A percentile compares a stretch with the other conserved stretches of the same genome.
phyloP scores from a whole-genome alignment of 2,797 vertebrate species.

The Echiichthys vipera region DNA sequence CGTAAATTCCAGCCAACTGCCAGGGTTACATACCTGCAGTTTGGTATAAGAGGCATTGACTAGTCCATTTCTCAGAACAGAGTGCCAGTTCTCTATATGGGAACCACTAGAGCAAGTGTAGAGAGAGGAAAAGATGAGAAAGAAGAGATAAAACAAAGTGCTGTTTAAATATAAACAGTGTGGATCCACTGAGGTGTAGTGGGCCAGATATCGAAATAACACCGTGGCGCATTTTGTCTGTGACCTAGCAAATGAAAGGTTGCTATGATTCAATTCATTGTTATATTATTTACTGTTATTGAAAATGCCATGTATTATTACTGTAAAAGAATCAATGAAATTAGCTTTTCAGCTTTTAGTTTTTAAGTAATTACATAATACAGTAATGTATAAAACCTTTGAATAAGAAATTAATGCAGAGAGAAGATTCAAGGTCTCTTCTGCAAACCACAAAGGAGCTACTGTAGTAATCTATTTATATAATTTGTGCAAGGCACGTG shows the following conservation, averaged over 20 bases:
- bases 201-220: slow-evolving; percentile 6
- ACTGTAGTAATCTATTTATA: slow-evolving; percentile 40
- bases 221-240: background rate
- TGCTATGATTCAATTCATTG: background rate
- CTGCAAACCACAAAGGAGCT: slow-evolving; percentile 8
- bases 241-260: background rate
- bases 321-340: background rate
- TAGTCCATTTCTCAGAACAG: slow-evolving; percentile 98
- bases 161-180: slow-evolving; percentile 30
- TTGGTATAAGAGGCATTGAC: slow-evolving; percentile 99
- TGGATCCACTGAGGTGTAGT: slow-evolving; percentile 15
- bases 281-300: background rate
- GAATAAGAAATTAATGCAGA: background rate
- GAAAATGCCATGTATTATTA: background rate
- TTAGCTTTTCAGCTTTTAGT: background rate
- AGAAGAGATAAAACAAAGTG: slow-evolving; percentile 61
- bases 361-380: background rate
- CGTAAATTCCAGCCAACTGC: slow-evolving; percentile 69
- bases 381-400: slow-evolving; percentile 1
- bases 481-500: slow-evolving; percentile 1
- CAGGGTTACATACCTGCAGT: slow-evolving; percentile 91
- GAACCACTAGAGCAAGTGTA: slow-evolving; percentile 91
- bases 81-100: slow-evolving; percentile 99
- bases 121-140: slow-evolving; percentile 70
- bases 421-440: background rate